Percentiles rank a stretch among this genome's conserved stretches.
Evolutionary conservation across 2,113 vertebrate genomes (phyloP).

Genomic region (Atherinomorus stipes): DNA sequence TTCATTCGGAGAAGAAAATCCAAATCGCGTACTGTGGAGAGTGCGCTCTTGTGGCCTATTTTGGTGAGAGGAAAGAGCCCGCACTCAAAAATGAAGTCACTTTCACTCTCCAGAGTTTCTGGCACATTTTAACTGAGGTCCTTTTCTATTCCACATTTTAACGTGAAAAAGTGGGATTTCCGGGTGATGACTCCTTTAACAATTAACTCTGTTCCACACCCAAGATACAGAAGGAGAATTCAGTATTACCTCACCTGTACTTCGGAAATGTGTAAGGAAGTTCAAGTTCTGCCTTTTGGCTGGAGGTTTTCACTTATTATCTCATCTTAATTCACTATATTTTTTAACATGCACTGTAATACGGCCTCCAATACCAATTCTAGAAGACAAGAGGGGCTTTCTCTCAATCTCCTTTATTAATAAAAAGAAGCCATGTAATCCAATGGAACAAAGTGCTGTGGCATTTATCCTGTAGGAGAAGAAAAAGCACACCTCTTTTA

Average conservation of each 20-base stretch:
- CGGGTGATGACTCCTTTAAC: too few relatives aligned
- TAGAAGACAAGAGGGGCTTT: constrained; percentile 35
- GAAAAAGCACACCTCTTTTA: background rate
- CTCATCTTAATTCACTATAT: constrained; percentile 57
- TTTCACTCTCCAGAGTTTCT: too few relatives aligned
- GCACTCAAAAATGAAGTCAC: too few relatives aligned
- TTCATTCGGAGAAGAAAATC: too few relatives aligned
- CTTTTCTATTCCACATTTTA: too few relatives aligned
- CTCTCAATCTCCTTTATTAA: constrained; percentile 25
- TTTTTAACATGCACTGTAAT: constrained; percentile 34
- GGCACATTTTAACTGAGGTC: too few relatives aligned
- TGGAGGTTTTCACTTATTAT: constrained; percentile 58
- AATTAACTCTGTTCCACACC: constrained; percentile 33
- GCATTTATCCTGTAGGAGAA: constrained; percentile 10
- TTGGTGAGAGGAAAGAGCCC: too few relatives aligned
- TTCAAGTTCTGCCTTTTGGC: constrained; percentile 42
- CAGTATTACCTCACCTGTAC: constrained; percentile 25
- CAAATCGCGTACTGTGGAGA: too few relatives aligned
- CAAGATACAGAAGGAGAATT: constrained; percentile 35
- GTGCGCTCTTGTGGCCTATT: too few relatives aligned
- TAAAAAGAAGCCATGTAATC: constrained; percentile 3
- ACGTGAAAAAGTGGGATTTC: too few relatives aligned
- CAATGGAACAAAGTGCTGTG: constrained; percentile 10
- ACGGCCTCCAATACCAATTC: constrained; percentile 29
- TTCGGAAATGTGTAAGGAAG: constrained; percentile 7